Conservation (phyloP, 2,888 invertebrate species). For the Platynereis dumerilii region DNA sequence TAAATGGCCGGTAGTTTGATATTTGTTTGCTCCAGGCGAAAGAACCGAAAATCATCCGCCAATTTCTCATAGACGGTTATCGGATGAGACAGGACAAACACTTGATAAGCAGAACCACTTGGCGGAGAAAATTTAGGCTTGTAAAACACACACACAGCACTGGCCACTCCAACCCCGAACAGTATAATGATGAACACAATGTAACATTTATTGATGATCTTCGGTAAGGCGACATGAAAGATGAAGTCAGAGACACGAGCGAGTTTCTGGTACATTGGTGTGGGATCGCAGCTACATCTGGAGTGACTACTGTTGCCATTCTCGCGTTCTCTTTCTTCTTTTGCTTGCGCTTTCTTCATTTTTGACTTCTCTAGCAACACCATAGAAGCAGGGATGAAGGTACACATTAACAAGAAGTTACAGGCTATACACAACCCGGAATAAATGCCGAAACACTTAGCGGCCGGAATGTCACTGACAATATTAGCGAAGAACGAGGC, state of each 20-base stretch:
- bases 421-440: background rate
- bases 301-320: too few relatives aligned
- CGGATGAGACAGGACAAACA: background rate
- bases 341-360: background rate
- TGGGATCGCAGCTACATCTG: background rate
- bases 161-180: background rate
- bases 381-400: background rate
- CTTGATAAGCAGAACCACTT: background rate
- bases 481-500: background rate
- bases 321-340: too few relatives aligned
- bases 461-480: background rate
- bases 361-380: background rate
- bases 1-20: background rate
- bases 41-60: background rate
- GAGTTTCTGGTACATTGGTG: background rate
- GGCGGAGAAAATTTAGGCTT: background rate
- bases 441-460: background rate
- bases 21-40: background rate
- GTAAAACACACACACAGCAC: conserved; percentile 2
- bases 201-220: background rate
- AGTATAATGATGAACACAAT: background rate
- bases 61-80: background rate
- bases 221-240: background rate
- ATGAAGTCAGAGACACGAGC: background rate
- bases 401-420: background rate